Evolutionary conservation across 2,113 vertebrate species (phyloP), one percentile per base, ranked within the genome.

Genomic region (Phyllostomus hastatus): DNA sequence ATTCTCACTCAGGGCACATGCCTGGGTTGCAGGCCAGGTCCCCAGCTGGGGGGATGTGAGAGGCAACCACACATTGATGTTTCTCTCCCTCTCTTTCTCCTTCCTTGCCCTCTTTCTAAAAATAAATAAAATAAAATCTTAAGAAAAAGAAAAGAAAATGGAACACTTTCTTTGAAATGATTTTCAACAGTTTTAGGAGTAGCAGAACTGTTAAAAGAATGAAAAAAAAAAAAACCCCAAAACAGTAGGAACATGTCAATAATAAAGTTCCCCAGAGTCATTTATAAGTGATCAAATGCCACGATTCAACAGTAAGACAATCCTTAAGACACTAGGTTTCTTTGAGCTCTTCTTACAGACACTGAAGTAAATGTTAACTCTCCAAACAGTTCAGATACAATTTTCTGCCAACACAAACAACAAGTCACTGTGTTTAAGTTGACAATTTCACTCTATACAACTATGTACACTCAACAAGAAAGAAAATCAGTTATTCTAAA

Each of bases 291-390:
- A 85, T 89, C 91, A 10, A 94, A 80, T 86, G 83, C 54, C 70
- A 81, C 38, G 43, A 72, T 50, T 92, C 38, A 87, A 94, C 19
- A 72, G n/a, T 50, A 91, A 96, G n/a, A 87, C 43, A 91, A 76
- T 86, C 70, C 59, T 96, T 66, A 96, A 96, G 57, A 85, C 7
- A 69, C 35, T 54, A 64, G 15, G 28, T 38, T 92, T 94, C 90
- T 95, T 46, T 57, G 84, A 95, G 72, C 54, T 96, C 75, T 94
- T 78, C 64, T 94, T 92, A 95, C 67, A 93, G 33, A 41, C 24
- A 96, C 48, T 66, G 22, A 96, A 95, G 69, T 43, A 76, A 88
- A 91, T 76, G 10, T 33, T 35, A 81, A 92, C 6, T 16, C 20
- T 92, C 35, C 48, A 46, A 91, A 91, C 41, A 54, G 50, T 61